These are phyloP conservation scores for Chymomyza procnemis DNA, from an alignment of 2,888 invertebrate species.

Conservation along the genomic window DNA sequence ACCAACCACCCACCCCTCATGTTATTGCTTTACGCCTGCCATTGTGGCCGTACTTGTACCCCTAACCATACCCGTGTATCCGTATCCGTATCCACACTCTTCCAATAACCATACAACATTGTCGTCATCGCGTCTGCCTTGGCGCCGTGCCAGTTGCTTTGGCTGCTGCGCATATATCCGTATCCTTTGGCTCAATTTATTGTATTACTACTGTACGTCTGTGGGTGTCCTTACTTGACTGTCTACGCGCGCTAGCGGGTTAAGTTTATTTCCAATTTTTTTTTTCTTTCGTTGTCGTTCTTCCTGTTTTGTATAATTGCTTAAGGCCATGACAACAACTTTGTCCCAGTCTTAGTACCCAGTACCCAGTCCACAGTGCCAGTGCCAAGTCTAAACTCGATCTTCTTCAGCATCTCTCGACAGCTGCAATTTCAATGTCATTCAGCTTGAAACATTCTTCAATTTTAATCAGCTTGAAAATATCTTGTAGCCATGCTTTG, in stretches of 20 bases:
- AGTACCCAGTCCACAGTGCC: background rate
- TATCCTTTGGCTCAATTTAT: conserved; percentile 6
- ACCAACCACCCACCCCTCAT: conserved; percentile 64
- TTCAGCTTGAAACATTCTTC: conserved; percentile 36
- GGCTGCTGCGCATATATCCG: background rate
- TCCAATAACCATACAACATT: background rate
- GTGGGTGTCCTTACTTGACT: conserved; percentile 31
- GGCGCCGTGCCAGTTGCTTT: conserved; percentile 56
- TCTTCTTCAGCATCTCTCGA: conserved; percentile 18
- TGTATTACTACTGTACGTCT: background rate
- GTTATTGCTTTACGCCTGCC: conserved; percentile 61
- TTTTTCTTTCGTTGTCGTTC: conserved; percentile 17
- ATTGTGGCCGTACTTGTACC: conserved; percentile 44
- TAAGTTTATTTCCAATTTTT: conserved; percentile 50
- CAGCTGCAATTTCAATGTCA: conserved; percentile 26
- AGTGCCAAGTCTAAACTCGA: background rate
- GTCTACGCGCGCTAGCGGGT: conserved; percentile 63
- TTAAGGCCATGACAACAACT: conserved; percentile 44
- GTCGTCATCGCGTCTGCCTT: conserved; percentile 26
- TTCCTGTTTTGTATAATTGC: conserved; percentile 38
- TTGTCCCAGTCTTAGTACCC: background rate
- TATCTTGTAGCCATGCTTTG: conserved; percentile 30
- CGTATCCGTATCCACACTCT: conserved; percentile 10
- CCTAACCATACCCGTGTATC: conserved; percentile 1
- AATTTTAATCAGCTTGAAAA: conserved; percentile 65